Evolutionary conservation across 1,140 invertebrate genomes (phyloP).

Genomic region (Hyposmocoma kahamanoa): DNA sequence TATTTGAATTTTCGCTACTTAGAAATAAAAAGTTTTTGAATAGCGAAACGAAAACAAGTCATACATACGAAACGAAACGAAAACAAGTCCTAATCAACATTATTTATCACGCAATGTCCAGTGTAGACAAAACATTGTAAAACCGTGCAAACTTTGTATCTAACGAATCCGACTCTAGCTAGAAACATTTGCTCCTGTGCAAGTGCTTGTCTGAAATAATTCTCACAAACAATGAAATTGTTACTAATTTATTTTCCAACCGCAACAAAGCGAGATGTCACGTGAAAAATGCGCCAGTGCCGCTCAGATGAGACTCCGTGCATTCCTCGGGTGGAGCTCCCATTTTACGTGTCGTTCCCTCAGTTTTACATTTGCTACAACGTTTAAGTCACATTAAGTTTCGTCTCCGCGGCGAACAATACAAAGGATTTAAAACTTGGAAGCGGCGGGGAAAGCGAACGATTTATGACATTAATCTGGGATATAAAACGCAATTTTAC

Average conservation of each 20-base stretch:
- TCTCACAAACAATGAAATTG: constrained; percentile 68
- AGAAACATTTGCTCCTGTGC: constrained; percentile 4
- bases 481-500: constrained; percentile 58
- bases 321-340: constrained; percentile 48
- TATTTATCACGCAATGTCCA: no score
- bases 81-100: no score
- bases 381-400: constrained; percentile 62
- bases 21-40: no score
- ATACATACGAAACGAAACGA: no score
- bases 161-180: not conserved
- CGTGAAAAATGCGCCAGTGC: constrained; percentile 63
- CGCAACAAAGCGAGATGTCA: constrained; percentile 69
- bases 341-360: constrained; percentile 52
- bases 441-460: constrained; percentile 40
- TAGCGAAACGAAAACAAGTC: no score
- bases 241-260: constrained; percentile 70
- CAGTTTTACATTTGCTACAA: constrained; percentile 50
- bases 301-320: constrained; percentile 39
- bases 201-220: constrained; percentile 43
- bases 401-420: constrained; percentile 47
- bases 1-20: no score
- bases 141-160: constrained; percentile 1
- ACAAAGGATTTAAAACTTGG: constrained; percentile 61
- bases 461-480: constrained; percentile 63
- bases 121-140: not conserved